Conservation (phyloP, 2,888 invertebrate species). For the Hofmannophila pseudospretella region DNA sequence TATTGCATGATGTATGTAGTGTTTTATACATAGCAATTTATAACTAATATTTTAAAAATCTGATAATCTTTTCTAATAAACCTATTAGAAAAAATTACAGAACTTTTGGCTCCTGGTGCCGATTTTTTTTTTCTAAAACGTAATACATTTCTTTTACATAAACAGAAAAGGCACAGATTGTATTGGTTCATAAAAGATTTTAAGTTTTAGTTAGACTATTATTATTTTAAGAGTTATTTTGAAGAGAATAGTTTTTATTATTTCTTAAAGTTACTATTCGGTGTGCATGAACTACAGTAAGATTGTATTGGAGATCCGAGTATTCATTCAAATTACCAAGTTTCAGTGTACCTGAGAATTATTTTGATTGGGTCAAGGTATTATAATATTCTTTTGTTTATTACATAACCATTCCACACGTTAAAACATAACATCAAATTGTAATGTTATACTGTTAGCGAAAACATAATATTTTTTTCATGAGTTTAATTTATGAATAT, state of each 20-base stretch:
- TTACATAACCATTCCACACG: conserved; percentile 29
- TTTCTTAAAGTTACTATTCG: conserved; percentile 9
- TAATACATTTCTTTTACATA: no score
- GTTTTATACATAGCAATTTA: no score
- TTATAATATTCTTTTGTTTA: conserved; percentile 34
- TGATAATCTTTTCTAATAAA: no score
- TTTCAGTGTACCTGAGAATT: conserved; percentile 36
- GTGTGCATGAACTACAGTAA: conserved; percentile 33
- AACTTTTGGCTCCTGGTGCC: no score
- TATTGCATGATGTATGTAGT: no score
- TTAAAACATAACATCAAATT: not conserved
- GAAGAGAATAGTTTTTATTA: not conserved
- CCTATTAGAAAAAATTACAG: no score
- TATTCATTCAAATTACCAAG: conserved; percentile 27
- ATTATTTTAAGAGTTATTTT: conserved; percentile 11
- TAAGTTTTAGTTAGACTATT: conserved; percentile 18
- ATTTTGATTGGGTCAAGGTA: conserved; percentile 61
- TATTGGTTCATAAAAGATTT: conserved; percentile 23
- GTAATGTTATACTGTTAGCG: no score
- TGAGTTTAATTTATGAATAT: no score
- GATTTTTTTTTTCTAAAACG: no score
- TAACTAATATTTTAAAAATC: no score
- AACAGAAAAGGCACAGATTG: conserved; percentile 29
- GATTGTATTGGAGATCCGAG: conserved; percentile 10
- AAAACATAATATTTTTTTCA: no score